Evolutionary conservation across 2,113 vertebrate genomes (phyloP).

Genomic region (Struthio camelus): DNA sequence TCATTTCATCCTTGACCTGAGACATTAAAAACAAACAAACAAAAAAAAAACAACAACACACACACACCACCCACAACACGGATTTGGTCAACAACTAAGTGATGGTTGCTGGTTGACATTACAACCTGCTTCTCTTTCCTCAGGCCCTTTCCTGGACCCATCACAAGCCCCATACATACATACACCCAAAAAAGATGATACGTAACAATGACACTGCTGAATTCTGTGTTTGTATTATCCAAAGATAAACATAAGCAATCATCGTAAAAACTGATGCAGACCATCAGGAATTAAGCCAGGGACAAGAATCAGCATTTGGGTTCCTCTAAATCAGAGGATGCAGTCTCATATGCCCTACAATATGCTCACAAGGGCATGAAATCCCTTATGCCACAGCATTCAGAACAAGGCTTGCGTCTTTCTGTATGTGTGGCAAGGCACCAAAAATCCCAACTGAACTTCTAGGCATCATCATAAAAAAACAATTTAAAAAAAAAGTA

Average conservation of each 20-base stretch:
- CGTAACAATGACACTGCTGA: accelerated
- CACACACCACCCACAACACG: too few species aligned
- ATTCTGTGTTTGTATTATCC: background rate
- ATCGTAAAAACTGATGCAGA: background rate
- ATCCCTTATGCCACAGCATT: background rate
- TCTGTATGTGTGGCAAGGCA: background rate
- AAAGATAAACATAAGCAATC: background rate
- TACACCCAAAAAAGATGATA: accelerated
- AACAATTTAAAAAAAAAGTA: background rate
- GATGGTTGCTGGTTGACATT: background rate
- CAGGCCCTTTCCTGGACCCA: background rate
- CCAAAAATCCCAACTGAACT: background rate
- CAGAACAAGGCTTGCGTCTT: background rate
- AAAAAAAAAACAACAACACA: background rate
- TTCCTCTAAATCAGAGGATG: background rate
- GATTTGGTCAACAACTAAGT: background rate
- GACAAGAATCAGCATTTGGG: background rate
- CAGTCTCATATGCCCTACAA: background rate
- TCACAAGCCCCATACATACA: background rate
- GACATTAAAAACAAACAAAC: background rate
- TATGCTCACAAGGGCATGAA: background rate
- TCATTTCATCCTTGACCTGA: background rate
- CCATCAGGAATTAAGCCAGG: background rate
- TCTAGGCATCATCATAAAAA: background rate
- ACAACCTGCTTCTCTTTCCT: background rate